These are phyloP conservation scores for Vombatus ursinus DNA, from an alignment of 2,113 vertebrate genomes.

Conservation along the genomic window DNA sequence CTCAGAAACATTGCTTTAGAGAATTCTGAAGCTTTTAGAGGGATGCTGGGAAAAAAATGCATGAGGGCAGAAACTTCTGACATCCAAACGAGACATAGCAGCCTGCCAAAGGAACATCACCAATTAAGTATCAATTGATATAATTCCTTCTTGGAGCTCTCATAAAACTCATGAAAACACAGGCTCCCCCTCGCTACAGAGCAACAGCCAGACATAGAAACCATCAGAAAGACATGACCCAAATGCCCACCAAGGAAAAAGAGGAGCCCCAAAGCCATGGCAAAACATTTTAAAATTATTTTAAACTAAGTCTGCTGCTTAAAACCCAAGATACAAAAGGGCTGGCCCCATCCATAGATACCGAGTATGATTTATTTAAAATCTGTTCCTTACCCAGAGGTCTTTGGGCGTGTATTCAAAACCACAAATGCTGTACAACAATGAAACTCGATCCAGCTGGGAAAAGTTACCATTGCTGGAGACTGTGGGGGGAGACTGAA, in stretches of 20 bases:
- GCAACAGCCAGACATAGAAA: neutral
- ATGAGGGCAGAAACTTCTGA: neutral
- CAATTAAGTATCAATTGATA: neutral
- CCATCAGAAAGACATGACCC: neutral
- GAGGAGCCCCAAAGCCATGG: neutral
- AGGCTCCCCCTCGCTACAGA: neutral
- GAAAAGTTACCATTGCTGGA: neutral
- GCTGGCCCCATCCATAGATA: neutral
- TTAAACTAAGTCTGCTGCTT: neutral
- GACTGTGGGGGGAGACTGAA: neutral
- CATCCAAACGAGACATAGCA: neutral
- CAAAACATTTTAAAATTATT: neutral
- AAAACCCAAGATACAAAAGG: neutral
- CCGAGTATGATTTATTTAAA: conserved; percentile 9
- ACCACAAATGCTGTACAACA: neutral
- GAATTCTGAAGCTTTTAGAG: neutral
- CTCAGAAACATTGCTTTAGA: neutral
- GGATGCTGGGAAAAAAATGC: neutral
- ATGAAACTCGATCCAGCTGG: neutral
- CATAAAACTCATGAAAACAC: neutral
- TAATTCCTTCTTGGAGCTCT: neutral
- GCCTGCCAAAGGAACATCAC: neutral
- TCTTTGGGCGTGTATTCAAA: conserved; percentile 1
- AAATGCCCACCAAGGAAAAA: neutral
- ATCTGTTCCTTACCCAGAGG: neutral